Evolutionary conservation across 2,797 vertebrate species (phyloP).

Genomic region (Arnoldichthys spilopterus): DNA sequence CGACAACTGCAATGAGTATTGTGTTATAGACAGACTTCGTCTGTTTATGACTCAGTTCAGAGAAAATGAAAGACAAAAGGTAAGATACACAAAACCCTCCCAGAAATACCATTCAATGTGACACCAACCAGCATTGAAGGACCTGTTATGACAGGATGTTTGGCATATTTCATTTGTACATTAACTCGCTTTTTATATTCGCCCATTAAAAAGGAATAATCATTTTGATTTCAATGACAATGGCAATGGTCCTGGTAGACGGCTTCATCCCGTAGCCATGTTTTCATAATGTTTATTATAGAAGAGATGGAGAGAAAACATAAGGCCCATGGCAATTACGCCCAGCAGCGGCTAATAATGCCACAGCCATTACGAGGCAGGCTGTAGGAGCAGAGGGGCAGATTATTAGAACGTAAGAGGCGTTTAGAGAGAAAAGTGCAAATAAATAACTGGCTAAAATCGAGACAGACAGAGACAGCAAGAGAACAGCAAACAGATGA

Average conservation of each 20-base stretch:
- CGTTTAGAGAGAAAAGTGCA: slow-evolving; percentile 48
- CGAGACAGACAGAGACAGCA: background rate
- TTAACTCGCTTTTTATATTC: slow-evolving; percentile 38
- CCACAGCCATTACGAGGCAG: slow-evolving; percentile 51
- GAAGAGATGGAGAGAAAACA: slow-evolving; percentile 48
- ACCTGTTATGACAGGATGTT: background rate
- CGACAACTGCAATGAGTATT: slow-evolving; percentile 18
- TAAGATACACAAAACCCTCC: slow-evolving; percentile 6
- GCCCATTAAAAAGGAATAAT: slow-evolving; percentile 44
- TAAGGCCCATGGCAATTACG: slow-evolving; percentile 54
- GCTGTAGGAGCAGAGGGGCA: slow-evolving; percentile 44
- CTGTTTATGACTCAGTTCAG: slow-evolving; percentile 35
- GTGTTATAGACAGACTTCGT: slow-evolving; percentile 13
- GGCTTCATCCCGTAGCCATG: slow-evolving; percentile 32
- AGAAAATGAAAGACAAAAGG: slow-evolving; percentile 1
- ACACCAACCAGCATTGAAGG: background rate
- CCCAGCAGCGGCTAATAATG: slow-evolving; percentile 58
- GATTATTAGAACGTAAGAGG: slow-evolving; percentile 56
- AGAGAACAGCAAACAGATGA: slow-evolving; percentile 1
- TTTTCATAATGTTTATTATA: slow-evolving; percentile 54
- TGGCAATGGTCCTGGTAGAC: slow-evolving; percentile 26
- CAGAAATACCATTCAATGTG: background rate
- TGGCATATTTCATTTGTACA: background rate
- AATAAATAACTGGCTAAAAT: slow-evolving; percentile 54
- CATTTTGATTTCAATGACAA: slow-evolving; percentile 39